Conservation (phyloP, 2,113 vertebrate species). For the Gymnobelideus leadbeateri region DNA sequence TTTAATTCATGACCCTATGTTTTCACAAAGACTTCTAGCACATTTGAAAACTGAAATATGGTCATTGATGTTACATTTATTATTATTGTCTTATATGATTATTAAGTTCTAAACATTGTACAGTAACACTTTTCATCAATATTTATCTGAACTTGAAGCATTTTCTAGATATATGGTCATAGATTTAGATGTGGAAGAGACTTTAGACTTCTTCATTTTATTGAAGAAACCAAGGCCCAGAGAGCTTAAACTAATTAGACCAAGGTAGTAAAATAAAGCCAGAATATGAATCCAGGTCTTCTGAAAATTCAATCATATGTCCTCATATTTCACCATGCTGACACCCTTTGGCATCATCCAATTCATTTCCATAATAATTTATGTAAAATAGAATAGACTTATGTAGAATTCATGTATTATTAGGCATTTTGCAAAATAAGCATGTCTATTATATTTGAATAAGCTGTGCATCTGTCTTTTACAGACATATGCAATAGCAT, state of each 20-base stretch:
- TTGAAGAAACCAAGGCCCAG: neutral
- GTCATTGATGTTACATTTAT: neutral
- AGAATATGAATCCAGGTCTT: neutral
- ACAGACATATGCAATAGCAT: neutral
- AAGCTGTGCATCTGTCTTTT: neutral
- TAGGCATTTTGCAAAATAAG: neutral
- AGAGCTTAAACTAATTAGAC: neutral
- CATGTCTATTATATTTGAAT: neutral
- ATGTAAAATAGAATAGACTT: too few species aligned
- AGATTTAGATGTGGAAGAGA: neutral
- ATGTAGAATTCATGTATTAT: neutral
- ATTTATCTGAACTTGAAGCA: neutral
- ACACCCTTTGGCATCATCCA: neutral
- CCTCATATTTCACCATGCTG: neutral
- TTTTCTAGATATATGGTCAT: neutral
- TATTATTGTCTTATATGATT: neutral
- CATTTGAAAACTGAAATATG: neutral
- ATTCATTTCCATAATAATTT: neutral
- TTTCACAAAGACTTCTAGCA: neutral
- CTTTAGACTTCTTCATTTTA: neutral
- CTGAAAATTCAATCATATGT: neutral
- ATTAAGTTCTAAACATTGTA: neutral
- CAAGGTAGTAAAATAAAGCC: neutral
- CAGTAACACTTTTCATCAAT: neutral
- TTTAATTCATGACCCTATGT: neutral